Evolutionary conservation across 2,113 vertebrate species (phyloP).

Genomic region (Indri indri): DNA sequence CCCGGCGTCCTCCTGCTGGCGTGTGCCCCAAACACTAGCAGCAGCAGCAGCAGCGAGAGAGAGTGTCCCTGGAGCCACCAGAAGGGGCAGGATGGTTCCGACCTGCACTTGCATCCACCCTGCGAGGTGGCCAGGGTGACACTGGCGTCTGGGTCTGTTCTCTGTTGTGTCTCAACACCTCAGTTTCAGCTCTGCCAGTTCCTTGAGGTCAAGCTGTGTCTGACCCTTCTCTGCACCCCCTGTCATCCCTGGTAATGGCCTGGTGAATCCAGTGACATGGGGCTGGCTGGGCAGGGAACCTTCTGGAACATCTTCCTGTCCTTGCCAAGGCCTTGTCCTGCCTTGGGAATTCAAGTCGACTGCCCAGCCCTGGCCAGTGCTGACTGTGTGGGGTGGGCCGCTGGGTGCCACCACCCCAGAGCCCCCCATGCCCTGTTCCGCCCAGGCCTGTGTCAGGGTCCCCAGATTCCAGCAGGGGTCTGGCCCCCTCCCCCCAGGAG

Average conservation of each 20-base stretch:
- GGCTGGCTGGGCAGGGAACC: neutral
- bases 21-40: neutral
- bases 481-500: neutral
- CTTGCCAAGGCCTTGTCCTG: neutral
- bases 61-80: neutral
- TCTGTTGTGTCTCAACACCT: neutral
- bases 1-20: neutral
- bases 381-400: neutral
- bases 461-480: neutral
- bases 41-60: neutral
- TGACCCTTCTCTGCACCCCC: neutral
- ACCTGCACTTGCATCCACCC: accelerated
- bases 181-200: neutral
- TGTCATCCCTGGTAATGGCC: accelerated
- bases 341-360: neutral
- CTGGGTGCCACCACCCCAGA: neutral
- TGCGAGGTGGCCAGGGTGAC: neutral
- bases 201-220: neutral
- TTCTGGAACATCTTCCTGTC: neutral
- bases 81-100: neutral
- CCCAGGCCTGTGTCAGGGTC: neutral
- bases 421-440: neutral
- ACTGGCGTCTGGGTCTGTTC: neutral
- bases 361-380: neutral
- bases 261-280: neutral